A percentile compares a stretch with the other conserved stretches of the same genome.
Conservation (phyloP, 2,888 invertebrate species). For the Plebejus anna region DNA sequence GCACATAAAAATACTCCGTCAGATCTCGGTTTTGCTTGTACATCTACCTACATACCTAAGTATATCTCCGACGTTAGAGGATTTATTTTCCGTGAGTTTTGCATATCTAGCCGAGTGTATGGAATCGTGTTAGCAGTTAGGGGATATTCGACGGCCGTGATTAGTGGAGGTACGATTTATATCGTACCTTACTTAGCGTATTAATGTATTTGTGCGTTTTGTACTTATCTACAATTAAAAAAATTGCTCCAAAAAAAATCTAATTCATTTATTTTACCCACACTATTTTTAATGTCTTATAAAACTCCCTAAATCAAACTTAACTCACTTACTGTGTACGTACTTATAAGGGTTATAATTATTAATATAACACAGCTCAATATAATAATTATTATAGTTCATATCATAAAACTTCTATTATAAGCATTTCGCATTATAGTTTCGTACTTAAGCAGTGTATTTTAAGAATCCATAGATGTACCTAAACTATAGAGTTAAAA, state of each 20-base stretch:
- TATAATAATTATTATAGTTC: too few species aligned
- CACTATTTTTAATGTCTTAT: too few species aligned
- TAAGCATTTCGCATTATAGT: background rate
- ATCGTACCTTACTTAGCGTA: conserved; percentile 9
- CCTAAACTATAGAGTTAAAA: conserved; percentile 16
- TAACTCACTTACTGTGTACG: background rate
- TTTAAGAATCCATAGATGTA: conserved; percentile 5
- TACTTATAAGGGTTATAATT: background rate
- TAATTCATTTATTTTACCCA: too few species aligned
- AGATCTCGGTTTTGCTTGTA: background rate
- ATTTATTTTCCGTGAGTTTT: conserved; percentile 45
- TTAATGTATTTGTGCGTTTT: conserved; percentile 39
- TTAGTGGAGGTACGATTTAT: conserved; percentile 43
- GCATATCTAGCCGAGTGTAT: conserved; percentile 44
- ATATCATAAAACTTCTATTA: background rate
- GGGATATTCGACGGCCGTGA: conserved; percentile 53
- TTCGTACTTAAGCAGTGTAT: background rate
- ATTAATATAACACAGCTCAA: too few species aligned
- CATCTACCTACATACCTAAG: background rate
- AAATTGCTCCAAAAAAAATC: background rate
- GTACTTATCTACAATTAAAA: background rate
- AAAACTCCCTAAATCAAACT: too few species aligned
- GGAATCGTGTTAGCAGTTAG: conserved; percentile 51
- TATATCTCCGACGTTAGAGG: conserved; percentile 31
- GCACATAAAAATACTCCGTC: background rate